phyloP scores from a whole-genome alignment of 2,113 vertebrate genomes.

The Blennius ocellaris region DNA sequence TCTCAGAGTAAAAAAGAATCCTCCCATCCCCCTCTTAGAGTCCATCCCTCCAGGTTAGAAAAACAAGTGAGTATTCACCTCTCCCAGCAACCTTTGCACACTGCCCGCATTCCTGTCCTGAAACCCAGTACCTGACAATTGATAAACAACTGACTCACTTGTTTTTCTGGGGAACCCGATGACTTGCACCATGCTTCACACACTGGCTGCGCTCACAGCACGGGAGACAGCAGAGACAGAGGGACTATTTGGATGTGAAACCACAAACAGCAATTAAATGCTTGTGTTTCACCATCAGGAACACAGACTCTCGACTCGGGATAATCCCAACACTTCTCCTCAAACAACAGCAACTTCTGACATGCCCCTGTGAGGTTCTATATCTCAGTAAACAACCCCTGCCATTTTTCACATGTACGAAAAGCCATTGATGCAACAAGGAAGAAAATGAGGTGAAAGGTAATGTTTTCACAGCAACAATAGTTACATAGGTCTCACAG shows the following conservation, averaged over 20 bases:
- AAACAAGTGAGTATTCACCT: constrained; percentile 84
- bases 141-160: constrained; percentile 87
- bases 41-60: constrained; percentile 75
- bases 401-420: constrained; percentile 37
- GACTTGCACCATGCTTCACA: constrained; percentile 65
- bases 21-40: constrained; percentile 33
- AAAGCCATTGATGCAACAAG: constrained; percentile 34
- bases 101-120: constrained; percentile 82
- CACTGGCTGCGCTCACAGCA: constrained; percentile 52
- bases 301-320: constrained; percentile 57
- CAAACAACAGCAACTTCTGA: constrained; percentile 67
- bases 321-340: constrained; percentile 48
- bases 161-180: constrained; percentile 81
- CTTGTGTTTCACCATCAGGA: constrained; percentile 68
- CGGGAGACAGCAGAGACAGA: constrained; percentile 39
- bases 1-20: constrained; percentile 28
- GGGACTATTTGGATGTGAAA: constrained; percentile 66
- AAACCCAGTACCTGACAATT: constrained; percentile 85
- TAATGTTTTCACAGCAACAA: constrained; percentile 44
- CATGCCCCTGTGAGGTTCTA: constrained; percentile 56
- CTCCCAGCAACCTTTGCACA: constrained; percentile 83
- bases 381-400: constrained; percentile 58
- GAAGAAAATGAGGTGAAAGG: constrained; percentile 61
- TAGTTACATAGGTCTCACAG: constrained; percentile 6
- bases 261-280: constrained; percentile 73